phyloP scores from a whole-genome alignment of 2,888 invertebrate genomes.

The Oscheius sp. region DNA sequence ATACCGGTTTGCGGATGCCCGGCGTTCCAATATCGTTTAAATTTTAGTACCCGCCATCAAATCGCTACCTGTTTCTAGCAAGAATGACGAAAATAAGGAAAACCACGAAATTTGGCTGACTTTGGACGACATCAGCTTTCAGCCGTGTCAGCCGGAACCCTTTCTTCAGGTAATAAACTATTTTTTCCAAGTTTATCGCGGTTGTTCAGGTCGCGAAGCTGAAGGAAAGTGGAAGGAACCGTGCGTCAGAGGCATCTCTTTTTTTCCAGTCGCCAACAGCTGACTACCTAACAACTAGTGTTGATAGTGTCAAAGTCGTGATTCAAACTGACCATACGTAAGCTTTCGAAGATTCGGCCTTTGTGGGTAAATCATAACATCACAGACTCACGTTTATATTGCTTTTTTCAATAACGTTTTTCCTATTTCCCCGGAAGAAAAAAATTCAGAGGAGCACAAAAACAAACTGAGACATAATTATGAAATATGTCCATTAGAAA shows the following conservation, averaged over 20 bases:
- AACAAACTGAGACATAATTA: no score
- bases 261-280: conserved; percentile 56
- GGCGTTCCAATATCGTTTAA: not conserved
- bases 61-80: not conserved
- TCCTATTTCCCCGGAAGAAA: no score
- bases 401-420: not conserved
- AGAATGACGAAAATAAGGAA: conserved; percentile 30
- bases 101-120: conserved; percentile 5
- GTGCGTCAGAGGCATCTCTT: conserved; percentile 15
- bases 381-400: no score
- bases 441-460: no score
- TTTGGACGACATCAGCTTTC: conserved; percentile 16
- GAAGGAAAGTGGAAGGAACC: conserved; percentile 20
- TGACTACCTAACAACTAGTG: conserved; percentile 65
- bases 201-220: conserved; percentile 14
- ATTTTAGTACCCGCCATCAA: conserved; percentile 29
- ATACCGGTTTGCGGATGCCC: conserved; percentile 17
- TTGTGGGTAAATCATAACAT: no score
- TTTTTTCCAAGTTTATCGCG: not conserved
- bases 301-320: conserved; percentile 64
- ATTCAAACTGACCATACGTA: conserved; percentile 64
- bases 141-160: conserved; percentile 3
- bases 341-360: not conserved
- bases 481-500: no score
- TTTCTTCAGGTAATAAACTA: conserved; percentile 22